phyloP scores from a whole-genome alignment of 1,140 invertebrate species.

The Brachionus calyciflorus region DNA sequence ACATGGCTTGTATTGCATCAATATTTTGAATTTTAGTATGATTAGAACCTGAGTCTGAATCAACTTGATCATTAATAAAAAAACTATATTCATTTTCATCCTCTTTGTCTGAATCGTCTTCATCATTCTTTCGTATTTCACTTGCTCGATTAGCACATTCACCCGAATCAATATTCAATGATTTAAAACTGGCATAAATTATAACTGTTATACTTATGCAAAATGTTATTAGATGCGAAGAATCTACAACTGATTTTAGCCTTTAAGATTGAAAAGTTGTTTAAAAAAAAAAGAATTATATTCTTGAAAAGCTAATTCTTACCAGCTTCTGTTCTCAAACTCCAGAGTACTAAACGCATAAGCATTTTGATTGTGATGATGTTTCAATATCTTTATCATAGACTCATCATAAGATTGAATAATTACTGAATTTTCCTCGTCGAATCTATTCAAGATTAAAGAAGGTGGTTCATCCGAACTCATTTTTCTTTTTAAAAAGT shows the following conservation, averaged over 20 bases:
- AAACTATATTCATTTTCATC: constrained; percentile 49
- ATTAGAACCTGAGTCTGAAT: constrained; percentile 46
- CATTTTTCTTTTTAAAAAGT: too few relatives aligned
- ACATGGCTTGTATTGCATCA: constrained; percentile 92
- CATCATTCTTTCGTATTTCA: not conserved
- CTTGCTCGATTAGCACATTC: not conserved
- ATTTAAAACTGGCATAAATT: constrained; percentile 85
- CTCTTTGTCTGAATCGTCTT: constrained; percentile 50
- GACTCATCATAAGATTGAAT: not conserved
- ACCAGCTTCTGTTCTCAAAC: constrained; percentile 13
- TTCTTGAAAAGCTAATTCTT: not conserved
- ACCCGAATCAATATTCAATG: constrained; percentile 50
- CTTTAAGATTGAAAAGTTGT: constrained; percentile 64
- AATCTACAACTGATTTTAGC: constrained; percentile 89
- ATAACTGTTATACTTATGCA: constrained; percentile 94
- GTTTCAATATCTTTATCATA: not conserved
- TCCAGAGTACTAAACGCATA: not conserved
- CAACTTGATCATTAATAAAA: not conserved
- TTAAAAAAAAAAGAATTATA: not conserved
- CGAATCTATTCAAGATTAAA: not conserved
- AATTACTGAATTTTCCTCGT: not conserved
- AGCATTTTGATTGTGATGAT: not conserved
- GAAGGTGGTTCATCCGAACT: not conserved
- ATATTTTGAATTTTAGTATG: constrained; percentile 69
- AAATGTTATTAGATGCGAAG: constrained; percentile 89